Conservation (phyloP, 2,113 vertebrate genomes). For the Romanogobio albipinnatus region DNA sequence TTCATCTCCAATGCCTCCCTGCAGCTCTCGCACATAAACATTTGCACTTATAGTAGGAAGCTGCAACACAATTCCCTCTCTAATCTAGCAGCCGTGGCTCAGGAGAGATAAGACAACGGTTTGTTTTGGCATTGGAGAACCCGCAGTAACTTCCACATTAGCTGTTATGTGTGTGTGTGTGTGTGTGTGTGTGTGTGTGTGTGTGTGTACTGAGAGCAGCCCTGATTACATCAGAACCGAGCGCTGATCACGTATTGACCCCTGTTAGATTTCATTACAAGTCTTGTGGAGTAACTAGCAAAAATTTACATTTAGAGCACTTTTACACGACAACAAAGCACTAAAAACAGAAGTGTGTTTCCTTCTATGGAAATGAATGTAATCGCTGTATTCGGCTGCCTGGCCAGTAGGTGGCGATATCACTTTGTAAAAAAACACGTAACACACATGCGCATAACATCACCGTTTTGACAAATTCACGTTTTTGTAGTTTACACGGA, state of each 20-base stretch:
- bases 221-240: neutral
- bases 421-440: no score
- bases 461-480: no score
- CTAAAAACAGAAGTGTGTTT: no score
- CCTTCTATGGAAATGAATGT: no score
- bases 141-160: slow-evolving; percentile 53
- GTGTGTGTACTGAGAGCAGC: slow-evolving; percentile 22
- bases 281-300: no score
- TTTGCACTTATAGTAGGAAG: slow-evolving; percentile 74
- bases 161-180: slow-evolving; percentile 47
- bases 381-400: no score
- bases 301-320: no score
- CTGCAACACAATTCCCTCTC: slow-evolving; percentile 68
- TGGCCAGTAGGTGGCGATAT: no score
- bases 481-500: no score
- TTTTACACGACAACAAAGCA: no score
- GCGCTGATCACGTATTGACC: neutral
- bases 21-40: slow-evolving; percentile 72
- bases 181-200: neutral
- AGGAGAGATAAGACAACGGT: slow-evolving; percentile 69
- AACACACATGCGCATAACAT: no score
- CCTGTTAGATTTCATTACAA: no score
- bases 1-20: slow-evolving; percentile 76
- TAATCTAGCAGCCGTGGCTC: slow-evolving; percentile 71
- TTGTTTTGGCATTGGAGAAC: slow-evolving; percentile 49